These are phyloP conservation scores for Drosophila nasuta DNA, from an alignment of 1,140 invertebrate species.

Conservation along the genomic window DNA sequence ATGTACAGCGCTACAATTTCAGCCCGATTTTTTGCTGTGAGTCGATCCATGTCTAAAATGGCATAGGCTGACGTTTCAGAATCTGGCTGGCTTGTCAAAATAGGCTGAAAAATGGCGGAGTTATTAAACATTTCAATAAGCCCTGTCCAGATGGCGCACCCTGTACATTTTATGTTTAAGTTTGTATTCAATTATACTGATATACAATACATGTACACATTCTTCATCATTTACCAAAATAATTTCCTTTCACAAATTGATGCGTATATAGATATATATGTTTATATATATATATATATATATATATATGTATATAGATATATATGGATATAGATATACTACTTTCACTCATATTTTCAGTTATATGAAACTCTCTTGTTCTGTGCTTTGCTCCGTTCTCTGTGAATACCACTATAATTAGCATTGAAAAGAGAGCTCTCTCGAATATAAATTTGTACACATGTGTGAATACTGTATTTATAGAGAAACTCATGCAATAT, in stretches of 20 bases:
- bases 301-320: background rate
- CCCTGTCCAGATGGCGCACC: too few relatives aligned
- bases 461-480: background rate
- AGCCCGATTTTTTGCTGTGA: too few relatives aligned
- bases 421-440: constrained; percentile 24
- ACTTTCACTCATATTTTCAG: background rate
- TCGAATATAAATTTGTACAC: background rate
- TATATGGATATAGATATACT: background rate
- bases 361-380: background rate
- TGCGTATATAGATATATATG: background rate
- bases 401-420: constrained; percentile 45
- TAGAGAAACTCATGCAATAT: constrained; percentile 8
- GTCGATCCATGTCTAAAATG: too few relatives aligned
- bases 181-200: background rate
- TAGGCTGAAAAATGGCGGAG: too few relatives aligned
- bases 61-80: too few relatives aligned
- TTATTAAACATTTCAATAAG: too few relatives aligned
- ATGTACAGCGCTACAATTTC: too few relatives aligned
- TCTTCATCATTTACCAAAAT: constrained; percentile 5
- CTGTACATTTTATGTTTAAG: too few relatives aligned
- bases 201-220: background rate
- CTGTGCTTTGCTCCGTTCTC: background rate
- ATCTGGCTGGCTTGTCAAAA: too few relatives aligned
- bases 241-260: constrained; percentile 6
- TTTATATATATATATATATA: constrained; percentile 19